These are phyloP conservation scores for Acestrorhynchus altus DNA, from an alignment of 2,797 vertebrate species.

Conservation along the genomic window DNA sequence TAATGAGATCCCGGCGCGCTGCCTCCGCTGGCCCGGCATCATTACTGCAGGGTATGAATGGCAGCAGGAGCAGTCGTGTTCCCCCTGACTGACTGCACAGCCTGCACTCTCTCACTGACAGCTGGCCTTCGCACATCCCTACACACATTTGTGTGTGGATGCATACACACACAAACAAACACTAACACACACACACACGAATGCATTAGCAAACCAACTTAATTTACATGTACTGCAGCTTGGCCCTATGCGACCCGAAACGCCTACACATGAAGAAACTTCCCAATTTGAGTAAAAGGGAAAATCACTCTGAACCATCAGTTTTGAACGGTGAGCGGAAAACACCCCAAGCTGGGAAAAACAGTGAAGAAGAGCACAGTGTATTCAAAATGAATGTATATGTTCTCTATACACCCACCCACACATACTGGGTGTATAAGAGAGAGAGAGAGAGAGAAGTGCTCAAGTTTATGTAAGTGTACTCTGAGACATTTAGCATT, in stretches of 20 bases:
- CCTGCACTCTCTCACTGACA: constrained; percentile 70
- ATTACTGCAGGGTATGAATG: constrained; percentile 76
- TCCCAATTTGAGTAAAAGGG: constrained; percentile 11
- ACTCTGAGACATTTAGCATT: constrained; percentile 49
- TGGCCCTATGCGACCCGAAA: not conserved
- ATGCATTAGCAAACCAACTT: constrained; percentile 20
- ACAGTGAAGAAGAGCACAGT: not conserved
- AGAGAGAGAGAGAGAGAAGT: too few species aligned
- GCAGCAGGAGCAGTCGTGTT: constrained; percentile 73
- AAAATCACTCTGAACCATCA: not conserved
- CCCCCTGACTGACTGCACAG: constrained; percentile 72
- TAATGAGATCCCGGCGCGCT: constrained; percentile 77
- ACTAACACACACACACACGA: constrained; percentile 14
- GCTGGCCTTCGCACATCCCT: constrained; percentile 65
- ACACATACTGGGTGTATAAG: constrained; percentile 14
- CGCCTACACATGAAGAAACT: not conserved
- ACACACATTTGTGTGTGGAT: constrained; percentile 1
- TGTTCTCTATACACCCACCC: not conserved
- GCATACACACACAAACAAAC: too few species aligned
- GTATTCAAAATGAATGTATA: constrained; percentile 1
- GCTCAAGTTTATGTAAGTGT: constrained; percentile 41
- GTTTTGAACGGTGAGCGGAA: not conserved
- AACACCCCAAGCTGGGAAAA: constrained; percentile 24
- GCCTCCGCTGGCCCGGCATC: constrained; percentile 68
- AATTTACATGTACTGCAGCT: constrained; percentile 4